Conservation (phyloP, 2,888 invertebrate genomes). For the Synanthedon andrenaeformis region DNA sequence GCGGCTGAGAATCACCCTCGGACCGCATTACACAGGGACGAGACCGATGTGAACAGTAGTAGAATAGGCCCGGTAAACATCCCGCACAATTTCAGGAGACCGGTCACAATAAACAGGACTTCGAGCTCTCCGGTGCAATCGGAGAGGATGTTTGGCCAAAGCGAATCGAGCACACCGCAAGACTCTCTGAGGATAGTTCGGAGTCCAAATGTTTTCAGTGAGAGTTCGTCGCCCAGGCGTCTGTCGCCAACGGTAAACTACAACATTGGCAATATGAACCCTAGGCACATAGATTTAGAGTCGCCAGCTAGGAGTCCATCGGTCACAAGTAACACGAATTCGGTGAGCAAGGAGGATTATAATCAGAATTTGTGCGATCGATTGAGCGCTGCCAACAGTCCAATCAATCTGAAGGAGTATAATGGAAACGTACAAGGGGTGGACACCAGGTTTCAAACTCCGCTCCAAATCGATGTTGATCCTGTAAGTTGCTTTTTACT, state of each 20-base stretch:
- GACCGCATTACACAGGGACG: slow-evolving; percentile 32
- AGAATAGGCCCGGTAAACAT: slow-evolving; percentile 44
- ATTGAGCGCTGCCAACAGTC: slow-evolving; percentile 43
- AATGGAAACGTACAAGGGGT: slow-evolving; percentile 50
- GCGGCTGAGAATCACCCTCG: slow-evolving; percentile 46
- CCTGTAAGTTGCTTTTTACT: slow-evolving; percentile 64
- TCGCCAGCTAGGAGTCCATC: slow-evolving; percentile 45
- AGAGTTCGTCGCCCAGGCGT: slow-evolving; percentile 50
- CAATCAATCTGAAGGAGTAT: slow-evolving; percentile 40
- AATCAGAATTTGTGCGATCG: slow-evolving; percentile 59
- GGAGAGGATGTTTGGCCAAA: slow-evolving; percentile 18
- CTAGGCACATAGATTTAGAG: slow-evolving; percentile 58
- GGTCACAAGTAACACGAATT: slow-evolving; percentile 38
- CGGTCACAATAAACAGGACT: slow-evolving; percentile 37
- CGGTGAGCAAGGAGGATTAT: slow-evolving; percentile 46
- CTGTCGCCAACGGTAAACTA: slow-evolving; percentile 61
- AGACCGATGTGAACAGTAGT: slow-evolving; percentile 31
- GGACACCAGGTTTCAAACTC: slow-evolving; percentile 54
- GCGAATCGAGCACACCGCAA: slow-evolving; percentile 41
- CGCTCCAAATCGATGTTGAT: slow-evolving; percentile 76
- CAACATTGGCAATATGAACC: slow-evolving; percentile 67
- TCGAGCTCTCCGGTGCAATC: slow-evolving; percentile 44
- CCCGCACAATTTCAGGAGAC: slow-evolving; percentile 40
- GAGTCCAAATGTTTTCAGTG: slow-evolving; percentile 59
- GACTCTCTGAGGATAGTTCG: slow-evolving; percentile 40